phyloP scores from a whole-genome alignment of 2,888 invertebrate species.

The Eretmocerus hayati region DNA sequence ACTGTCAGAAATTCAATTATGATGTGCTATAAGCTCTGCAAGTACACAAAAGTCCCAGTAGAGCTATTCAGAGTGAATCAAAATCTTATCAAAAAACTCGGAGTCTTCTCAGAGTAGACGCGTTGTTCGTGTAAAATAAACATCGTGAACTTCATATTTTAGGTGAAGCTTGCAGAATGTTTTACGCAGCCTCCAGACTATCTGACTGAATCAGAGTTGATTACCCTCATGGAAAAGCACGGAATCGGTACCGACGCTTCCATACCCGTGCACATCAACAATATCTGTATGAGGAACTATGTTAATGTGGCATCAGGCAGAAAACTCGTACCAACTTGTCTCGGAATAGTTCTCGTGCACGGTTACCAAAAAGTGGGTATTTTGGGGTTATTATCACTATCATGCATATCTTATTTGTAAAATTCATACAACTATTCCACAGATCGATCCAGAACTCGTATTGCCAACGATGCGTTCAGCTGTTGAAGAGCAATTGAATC shows the following conservation, averaged over 20 bases:
- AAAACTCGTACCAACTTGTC: conserved; percentile 81
- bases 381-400: too few relatives aligned
- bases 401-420: too few relatives aligned
- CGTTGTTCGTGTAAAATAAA: too few relatives aligned
- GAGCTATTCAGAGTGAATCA: too few relatives aligned
- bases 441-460: conserved; percentile 94
- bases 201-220: conserved; percentile 93
- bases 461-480: conserved; percentile 96
- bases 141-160: too few relatives aligned
- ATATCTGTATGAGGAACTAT: conserved; percentile 95
- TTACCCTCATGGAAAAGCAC: conserved; percentile 97
- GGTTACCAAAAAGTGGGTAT: conserved; percentile 89
- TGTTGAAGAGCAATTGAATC: conserved; percentile 88
- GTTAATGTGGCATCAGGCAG: conserved; percentile 80
- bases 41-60: too few relatives aligned
- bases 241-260: conserved; percentile 99
- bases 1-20: too few relatives aligned
- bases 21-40: too few relatives aligned
- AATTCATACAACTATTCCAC: conserved; percentile 20
- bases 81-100: too few relatives aligned
- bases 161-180: conserved; percentile 70
- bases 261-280: conserved; percentile 99
- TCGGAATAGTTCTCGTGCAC: conserved; percentile 95
- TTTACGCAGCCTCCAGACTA: conserved; percentile 96
- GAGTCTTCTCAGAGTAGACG: too few relatives aligned